Percentiles rank a stretch among this genome's conserved stretches.
Conservation (phyloP, 35 echinoderm and acorn worm species). For the Heliocidaris erythrogramma region DNA sequence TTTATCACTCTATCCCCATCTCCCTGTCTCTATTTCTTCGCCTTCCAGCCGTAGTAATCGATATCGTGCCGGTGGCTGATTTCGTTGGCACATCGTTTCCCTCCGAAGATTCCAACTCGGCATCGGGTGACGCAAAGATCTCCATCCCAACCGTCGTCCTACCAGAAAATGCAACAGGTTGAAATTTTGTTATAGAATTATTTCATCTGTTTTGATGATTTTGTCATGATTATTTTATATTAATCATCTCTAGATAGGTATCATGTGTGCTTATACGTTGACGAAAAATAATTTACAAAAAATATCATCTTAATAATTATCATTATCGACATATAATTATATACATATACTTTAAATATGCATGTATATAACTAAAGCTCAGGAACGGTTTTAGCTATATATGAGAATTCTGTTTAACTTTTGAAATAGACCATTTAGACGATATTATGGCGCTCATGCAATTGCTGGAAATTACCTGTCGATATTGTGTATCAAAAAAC, state of each 20-base stretch:
- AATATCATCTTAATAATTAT: too few relatives aligned
- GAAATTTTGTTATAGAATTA: background rate
- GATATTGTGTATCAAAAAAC: too few relatives aligned
- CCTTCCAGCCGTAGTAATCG: background rate
- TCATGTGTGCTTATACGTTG: background rate
- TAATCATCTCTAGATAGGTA: background rate
- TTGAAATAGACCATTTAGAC: too few relatives aligned
- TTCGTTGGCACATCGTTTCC: conserved; percentile 3
- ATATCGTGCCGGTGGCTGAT: conserved; percentile 19
- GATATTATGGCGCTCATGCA: too few relatives aligned
- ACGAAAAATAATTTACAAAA: too few relatives aligned
- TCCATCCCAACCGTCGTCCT: background rate
- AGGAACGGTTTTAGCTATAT: too few relatives aligned
- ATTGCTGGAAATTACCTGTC: too few relatives aligned
- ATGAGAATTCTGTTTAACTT: too few relatives aligned
- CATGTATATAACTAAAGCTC: too few relatives aligned
- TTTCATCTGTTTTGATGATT: too few relatives aligned
- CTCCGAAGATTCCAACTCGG: background rate
- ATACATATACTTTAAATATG: too few relatives aligned
- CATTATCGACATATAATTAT: too few relatives aligned
- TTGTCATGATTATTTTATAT: background rate
- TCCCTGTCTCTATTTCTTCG: background rate
- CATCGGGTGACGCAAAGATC: background rate
- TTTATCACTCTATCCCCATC: background rate
- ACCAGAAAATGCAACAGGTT: conserved; percentile 17